Evolutionary conservation across 1,140 invertebrate species (phyloP).

Genomic region (Halesus radiatus): DNA sequence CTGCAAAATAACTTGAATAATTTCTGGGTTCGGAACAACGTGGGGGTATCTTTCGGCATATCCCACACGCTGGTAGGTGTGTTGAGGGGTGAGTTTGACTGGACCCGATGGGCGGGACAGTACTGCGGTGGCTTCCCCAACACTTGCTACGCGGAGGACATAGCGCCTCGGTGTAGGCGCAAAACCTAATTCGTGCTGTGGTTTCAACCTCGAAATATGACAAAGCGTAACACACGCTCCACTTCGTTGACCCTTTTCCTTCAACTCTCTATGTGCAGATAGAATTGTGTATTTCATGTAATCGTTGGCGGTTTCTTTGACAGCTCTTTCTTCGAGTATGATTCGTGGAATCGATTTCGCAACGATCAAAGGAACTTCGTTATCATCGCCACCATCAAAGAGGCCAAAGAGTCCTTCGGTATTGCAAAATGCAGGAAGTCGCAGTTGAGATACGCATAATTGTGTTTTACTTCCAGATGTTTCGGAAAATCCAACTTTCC

Average conservation of each 20-base stretch:
- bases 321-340: conserved; percentile 82
- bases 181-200: conserved; percentile 67
- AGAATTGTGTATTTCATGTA: conserved; percentile 88
- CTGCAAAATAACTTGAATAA: conserved; percentile 80
- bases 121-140: conserved; percentile 80
- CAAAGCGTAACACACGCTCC: conserved; percentile 80
- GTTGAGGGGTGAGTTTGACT: conserved; percentile 71
- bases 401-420: conserved; percentile 85
- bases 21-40: conserved; percentile 80
- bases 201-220: conserved; percentile 76
- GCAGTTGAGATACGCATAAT: conserved; percentile 81
- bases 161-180: conserved; percentile 69
- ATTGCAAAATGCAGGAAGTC: conserved; percentile 82
- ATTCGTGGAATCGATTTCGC: conserved; percentile 82
- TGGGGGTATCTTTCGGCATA: conserved; percentile 76
- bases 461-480: conserved; percentile 81
- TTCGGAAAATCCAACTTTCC: conserved; percentile 88
- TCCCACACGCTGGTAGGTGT: conserved; percentile 73
- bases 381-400: conserved; percentile 83
- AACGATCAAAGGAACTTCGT: conserved; percentile 76
- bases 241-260: conserved; percentile 78
- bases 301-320: conserved; percentile 83
- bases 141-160: conserved; percentile 78
- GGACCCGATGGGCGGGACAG: conserved; percentile 77
- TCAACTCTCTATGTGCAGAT: conserved; percentile 81